phyloP scores from a whole-genome alignment of 53 echinoderm and acorn worm genomes.

The Paracentrotus lividus region DNA sequence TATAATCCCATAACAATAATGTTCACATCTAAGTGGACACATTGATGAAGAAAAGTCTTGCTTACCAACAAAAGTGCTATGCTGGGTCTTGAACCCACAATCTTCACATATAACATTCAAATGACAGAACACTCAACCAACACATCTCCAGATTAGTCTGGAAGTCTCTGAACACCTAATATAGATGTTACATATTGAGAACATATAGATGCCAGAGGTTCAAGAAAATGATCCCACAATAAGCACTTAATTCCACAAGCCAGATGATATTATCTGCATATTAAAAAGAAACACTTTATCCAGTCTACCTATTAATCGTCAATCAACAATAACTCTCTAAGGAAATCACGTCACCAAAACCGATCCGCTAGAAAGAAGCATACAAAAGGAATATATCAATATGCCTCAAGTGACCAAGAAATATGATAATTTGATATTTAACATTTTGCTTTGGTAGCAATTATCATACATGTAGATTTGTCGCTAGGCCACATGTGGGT shows the following conservation, averaged over 20 bases:
- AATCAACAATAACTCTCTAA: not conserved
- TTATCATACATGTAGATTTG: not conserved
- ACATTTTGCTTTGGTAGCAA: not conserved
- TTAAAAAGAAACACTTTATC: not conserved
- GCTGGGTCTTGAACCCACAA: too few relatives aligned
- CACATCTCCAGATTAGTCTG: too few relatives aligned
- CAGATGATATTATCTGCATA: not conserved
- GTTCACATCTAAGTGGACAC: too few relatives aligned
- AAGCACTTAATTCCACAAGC: not conserved
- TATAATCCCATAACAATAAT: too few relatives aligned
- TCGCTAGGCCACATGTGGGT: not conserved
- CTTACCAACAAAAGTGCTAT: too few relatives aligned
- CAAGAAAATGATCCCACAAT: not conserved
- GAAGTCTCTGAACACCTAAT: not conserved
- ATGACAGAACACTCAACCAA: too few relatives aligned
- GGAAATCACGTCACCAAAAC: not conserved
- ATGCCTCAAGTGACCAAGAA: not conserved
- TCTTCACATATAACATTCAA: too few relatives aligned
- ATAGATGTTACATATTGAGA: not conserved
- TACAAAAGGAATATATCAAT: not conserved
- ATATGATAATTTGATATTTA: slow-evolving; percentile 38
- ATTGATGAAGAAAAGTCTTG: too few relatives aligned
- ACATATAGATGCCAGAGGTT: not conserved
- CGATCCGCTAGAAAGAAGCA: not conserved
- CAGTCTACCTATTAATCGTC: not conserved